Evolutionary conservation across 2,113 vertebrate genomes (phyloP).

Genomic region (Mobula hypostoma): DNA sequence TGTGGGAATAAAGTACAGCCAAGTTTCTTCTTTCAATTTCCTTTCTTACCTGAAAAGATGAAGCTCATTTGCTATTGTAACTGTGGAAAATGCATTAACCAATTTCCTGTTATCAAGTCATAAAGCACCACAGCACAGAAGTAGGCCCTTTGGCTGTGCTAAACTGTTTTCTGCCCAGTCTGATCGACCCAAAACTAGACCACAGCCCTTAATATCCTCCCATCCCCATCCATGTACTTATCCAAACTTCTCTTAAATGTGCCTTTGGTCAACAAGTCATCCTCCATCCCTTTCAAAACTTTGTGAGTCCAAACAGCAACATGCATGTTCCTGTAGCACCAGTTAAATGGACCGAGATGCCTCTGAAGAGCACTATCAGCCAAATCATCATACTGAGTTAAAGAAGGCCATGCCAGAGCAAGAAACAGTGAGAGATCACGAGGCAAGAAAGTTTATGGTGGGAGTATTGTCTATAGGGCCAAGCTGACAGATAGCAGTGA

Average conservation of each 20-base stretch:
- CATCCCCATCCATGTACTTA: too few species aligned
- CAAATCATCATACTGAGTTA: background rate
- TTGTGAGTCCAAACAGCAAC: background rate
- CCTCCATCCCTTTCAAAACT: background rate
- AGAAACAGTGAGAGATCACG: too few species aligned
- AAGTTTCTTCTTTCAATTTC: background rate
- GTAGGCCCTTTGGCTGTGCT: too few species aligned
- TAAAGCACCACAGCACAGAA: too few species aligned
- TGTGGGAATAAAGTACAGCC: background rate
- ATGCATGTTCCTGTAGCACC: background rate
- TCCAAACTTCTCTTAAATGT: too few species aligned
- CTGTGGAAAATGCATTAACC: background rate
- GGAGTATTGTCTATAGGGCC: too few species aligned
- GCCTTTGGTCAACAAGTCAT: background rate
- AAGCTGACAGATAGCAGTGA: too few species aligned
- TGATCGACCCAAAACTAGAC: too few species aligned
- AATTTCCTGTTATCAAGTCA: too few species aligned
- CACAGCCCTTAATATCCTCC: too few species aligned
- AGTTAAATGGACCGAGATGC: background rate
- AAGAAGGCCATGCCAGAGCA: background rate
- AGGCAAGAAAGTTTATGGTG: too few species aligned
- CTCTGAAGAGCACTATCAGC: background rate
- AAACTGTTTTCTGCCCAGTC: too few species aligned
- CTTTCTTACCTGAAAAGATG: background rate
- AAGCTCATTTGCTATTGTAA: background rate